Base-by-base conservation (phyloP, 2,113 vertebrate genomes). In the Electrona antarctica region DNA sequence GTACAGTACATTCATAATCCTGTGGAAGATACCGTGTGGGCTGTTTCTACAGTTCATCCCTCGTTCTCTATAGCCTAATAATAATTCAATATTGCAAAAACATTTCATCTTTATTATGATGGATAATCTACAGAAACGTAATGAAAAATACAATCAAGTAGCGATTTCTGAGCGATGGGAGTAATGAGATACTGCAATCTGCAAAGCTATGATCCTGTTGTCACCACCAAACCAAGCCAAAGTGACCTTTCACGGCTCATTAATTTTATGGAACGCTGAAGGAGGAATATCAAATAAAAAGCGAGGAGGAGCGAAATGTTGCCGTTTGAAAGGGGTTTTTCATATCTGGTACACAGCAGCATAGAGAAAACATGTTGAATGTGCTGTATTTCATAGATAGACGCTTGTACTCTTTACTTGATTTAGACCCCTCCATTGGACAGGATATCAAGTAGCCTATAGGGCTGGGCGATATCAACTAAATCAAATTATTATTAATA, bases 211-310 rank as follows among this genome's bases (percentile, higher is more conserved):
- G 52, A 81, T 54, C 58, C 58, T 57, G 79, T 85, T 61, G 64
- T 68, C 49, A 60, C 63, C 65, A 70, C 71, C 79, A 71, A 81
- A 79, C 64, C 65, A 72, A 76, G 87, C 78, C 78, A 90, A 77
- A 84, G 84, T 91, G 90, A 93, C 90, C 90, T 93, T 92, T 91
- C 78, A 80, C 81, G 91, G 78, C 45, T 81, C 80, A 82, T 83
- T 84, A 87, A 88, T 91, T 89, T 89, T 78, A 88, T 81, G 73
- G 71, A 75, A 72, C 66, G 76, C 73, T 60, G 71, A 81, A 69
- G 71, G 76, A 61, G 79, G 15, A 78, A 45, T 21, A 65, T 12
- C 60, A 65, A 67, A 63, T 69, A 69, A 77, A 72, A 85, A 81
- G 15, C 14, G 65, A 48, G 51, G 65, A 60, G 64, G 70, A 64